These are phyloP conservation scores for Drosophila differens DNA, from an alignment of 2,888 invertebrate genomes.

Conservation along the genomic window DNA sequence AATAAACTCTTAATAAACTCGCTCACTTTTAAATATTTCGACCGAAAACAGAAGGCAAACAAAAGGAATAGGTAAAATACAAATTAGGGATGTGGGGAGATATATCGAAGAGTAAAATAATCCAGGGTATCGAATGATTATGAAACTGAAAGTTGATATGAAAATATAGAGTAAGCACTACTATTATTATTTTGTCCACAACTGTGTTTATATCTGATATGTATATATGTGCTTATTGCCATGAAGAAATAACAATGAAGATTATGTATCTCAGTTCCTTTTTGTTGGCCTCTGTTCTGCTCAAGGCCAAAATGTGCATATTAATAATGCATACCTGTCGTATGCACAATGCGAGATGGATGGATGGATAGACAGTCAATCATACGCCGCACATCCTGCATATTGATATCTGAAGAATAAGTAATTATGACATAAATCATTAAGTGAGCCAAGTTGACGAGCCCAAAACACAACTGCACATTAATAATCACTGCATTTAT, in stretches of 20 bases:
- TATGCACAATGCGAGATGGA: slow-evolving; percentile 37
- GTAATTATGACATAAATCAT: slow-evolving; percentile 62
- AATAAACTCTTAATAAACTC: not conserved
- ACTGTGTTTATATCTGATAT: not conserved
- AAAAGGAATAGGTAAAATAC: not conserved
- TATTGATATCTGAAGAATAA: slow-evolving; percentile 47
- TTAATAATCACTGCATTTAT: slow-evolving; percentile 52
- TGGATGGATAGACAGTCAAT: slow-evolving; percentile 42
- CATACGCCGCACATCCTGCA: slow-evolving; percentile 67
- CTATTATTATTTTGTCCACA: not conserved
- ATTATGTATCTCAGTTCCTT: not conserved
- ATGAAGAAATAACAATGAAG: not conserved
- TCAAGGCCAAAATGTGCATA: slow-evolving; percentile 35
- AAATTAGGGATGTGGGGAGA: not conserved
- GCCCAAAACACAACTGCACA: slow-evolving; percentile 24
- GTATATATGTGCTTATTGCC: not conserved
- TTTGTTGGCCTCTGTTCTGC: slow-evolving; percentile 11
- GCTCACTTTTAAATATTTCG: not conserved
- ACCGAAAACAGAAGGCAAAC: not conserved
- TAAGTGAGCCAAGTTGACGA: slow-evolving; percentile 14
- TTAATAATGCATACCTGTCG: slow-evolving; percentile 50
- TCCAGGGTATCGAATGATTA: not conserved
- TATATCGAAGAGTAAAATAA: not conserved
- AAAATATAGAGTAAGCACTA: not conserved
- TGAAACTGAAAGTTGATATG: not conserved